Base-by-base conservation (phyloP, 2,888 invertebrate genomes). In the Eilema depressum region DNA sequence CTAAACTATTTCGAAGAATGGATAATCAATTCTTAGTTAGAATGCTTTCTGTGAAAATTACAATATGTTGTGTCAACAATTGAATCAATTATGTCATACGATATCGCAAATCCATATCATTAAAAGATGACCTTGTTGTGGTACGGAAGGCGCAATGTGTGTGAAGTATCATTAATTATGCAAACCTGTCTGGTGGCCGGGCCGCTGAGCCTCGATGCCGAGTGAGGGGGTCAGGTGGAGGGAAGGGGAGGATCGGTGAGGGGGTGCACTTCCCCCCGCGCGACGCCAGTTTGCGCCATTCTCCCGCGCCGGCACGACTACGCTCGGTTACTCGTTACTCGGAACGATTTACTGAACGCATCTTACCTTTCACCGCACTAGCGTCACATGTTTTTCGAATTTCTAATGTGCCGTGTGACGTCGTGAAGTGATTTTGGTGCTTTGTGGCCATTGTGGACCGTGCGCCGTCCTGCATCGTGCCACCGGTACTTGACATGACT, bases 371-470 rank as follows among this genome's bases (percentile, higher is more conserved):
- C 94, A 94, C 94, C 91, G 91, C 89, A 89, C 85, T 88, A 90
- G 80, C 91, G 86, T 90, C 92, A 91, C 90, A 88, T 91, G 89
- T 88, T 91, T 85, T 83, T 86, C 81, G 73, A 90, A 87, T 88
- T 88, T 86, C 84, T 84, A 90, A 91, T 91, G 90, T 90, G 88
- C 85, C 85, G 85, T 89, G 89, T 92, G 89, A 89, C 92, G 87
- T 89, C 91, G 88, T 89, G 91, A 92, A 94, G 94, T 95, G 94
- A 90, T 92, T 91, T 92, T 92, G 91, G 94, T 94, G 93, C 89
- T 91, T 91, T 92, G 95, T 93, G 92, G 89, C 89, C 89, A 88
- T 88, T 91, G 89, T 89, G 89, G 86, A 91, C 83, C 86, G 87
- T 84, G 86, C 85, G 83, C 77, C 85, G 82, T 79, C 85, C 88